phyloP scores from a whole-genome alignment of 1,140 invertebrate species.

The Oncopodura yosiiana region DNA sequence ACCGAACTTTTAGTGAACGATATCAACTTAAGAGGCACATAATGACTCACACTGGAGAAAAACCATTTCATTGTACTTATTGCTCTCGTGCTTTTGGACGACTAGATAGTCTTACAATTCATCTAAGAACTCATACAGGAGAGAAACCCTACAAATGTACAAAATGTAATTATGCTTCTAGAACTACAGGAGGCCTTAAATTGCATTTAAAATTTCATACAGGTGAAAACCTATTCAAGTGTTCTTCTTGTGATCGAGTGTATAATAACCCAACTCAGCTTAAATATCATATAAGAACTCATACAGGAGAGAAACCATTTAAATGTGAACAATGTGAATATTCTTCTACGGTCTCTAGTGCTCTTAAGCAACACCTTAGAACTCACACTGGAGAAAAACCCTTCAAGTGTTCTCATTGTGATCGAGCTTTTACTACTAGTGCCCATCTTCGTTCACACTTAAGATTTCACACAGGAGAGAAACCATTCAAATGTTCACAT shows the following conservation, averaged over 20 bases:
- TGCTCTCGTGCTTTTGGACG: neutral
- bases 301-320: neutral
- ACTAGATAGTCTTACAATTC: neutral
- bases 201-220: neutral
- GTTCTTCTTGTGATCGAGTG: neutral
- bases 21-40: conserved; percentile 33
- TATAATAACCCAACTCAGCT: neutral
- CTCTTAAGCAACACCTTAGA: too few species aligned
- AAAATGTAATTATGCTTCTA: neutral
- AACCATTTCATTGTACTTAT: neutral
- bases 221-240: neutral
- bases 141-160: conserved; percentile 3
- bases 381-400: too few species aligned
- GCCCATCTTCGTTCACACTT: too few species aligned
- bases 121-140: neutral
- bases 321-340: conserved; percentile 1
- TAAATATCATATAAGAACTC: neutral
- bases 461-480: too few species aligned
- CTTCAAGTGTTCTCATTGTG: too few species aligned
- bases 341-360: too few species aligned
- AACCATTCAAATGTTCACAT: too few species aligned
- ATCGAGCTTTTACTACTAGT: too few species aligned
- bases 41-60: neutral
- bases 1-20: too few species aligned
- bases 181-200: neutral